Base-by-base conservation (phyloP, 2,113 vertebrate genomes). In the Agapornis roseicollis region DNA sequence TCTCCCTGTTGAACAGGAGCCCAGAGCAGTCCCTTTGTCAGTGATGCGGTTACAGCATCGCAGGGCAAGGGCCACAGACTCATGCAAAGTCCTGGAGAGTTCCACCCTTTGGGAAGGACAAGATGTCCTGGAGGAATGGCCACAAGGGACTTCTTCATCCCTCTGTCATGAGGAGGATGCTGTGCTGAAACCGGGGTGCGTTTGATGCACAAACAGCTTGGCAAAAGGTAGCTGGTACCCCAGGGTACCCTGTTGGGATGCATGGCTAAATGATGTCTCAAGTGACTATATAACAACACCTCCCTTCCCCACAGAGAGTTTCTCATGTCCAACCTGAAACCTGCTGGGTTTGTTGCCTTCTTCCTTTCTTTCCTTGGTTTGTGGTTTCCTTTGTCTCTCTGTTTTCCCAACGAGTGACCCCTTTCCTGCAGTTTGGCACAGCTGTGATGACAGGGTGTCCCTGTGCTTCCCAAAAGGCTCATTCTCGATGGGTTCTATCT, bases 261-360 rank as follows among this genome's bases (percentile, higher is more conserved):
- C 5, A 44, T 61, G 41, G 49, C 22, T 31, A 31, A 49, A 17
- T 0, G 0, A 14, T 8, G 12, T n/a, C n/a, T 29, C 63, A 27
- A 0, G 3, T 52, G 52, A 85, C 5, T 13, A 37, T 13, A 41
- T 13, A 41, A 52, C n/a, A 69, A 41, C 72, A 60, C 19, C 29
- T 72, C 29, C 23, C 35, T 60, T 80, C 72, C 52, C 47, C 7
- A 9, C 14, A 33, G 35, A 27, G 71, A 47, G 8, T 24, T 90
- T 39, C 31, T 44, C 7, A 10, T 2, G 9, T 29, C 39, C 64
- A 65, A 22, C 2, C 8, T 29, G 24, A 84, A 65, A 6, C 17
- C 27, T 47, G 28, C 7, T 35, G 24, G 24, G 2, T 69, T 27
- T 49, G 24, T 49, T 25, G 24, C 33, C 12, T 60, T 16, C 46